Evolutionary conservation across 2,888 invertebrate species (phyloP).

Genomic region (Ceriagrion tenellum): DNA sequence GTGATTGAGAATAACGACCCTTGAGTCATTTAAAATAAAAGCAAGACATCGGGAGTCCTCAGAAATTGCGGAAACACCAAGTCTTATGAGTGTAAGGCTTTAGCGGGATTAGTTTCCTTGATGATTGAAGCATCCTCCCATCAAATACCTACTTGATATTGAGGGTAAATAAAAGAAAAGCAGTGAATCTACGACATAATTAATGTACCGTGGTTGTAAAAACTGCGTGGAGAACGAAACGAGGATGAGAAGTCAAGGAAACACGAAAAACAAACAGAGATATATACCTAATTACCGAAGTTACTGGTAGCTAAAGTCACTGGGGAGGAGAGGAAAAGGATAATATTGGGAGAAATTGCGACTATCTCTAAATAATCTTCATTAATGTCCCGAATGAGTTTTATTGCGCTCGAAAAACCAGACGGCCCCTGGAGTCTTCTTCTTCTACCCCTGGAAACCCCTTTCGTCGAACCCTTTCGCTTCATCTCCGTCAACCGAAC

Average conservation of each 20-base stretch:
- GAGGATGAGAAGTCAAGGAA: neutral
- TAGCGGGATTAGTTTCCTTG: slow-evolving; percentile 9
- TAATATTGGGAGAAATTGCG: neutral
- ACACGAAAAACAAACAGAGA: neutral
- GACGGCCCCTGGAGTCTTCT: neutral
- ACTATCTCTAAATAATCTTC: slow-evolving; percentile 47
- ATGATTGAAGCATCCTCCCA: slow-evolving; percentile 38
- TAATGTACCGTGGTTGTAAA: neutral
- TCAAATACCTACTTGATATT: neutral
- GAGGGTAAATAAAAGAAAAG: neutral
- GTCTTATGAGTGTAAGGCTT: neutral
- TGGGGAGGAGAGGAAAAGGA: neutral
- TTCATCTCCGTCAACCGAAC: neutral
- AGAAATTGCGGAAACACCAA: neutral
- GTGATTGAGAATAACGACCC: neutral
- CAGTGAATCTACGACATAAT: neutral
- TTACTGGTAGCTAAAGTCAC: neutral
- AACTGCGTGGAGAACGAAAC: neutral
- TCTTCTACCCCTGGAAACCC: neutral
- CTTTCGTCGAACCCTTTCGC: neutral
- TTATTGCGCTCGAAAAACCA: neutral
- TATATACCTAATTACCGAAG: slow-evolving; percentile 21
- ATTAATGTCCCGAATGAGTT: slow-evolving; percentile 28
- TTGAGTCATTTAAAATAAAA: slow-evolving; percentile 10
- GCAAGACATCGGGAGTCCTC: neutral